Evolutionary conservation across 2,113 vertebrate species (phyloP).

Genomic region (Xiphorhynchus elegans): DNA sequence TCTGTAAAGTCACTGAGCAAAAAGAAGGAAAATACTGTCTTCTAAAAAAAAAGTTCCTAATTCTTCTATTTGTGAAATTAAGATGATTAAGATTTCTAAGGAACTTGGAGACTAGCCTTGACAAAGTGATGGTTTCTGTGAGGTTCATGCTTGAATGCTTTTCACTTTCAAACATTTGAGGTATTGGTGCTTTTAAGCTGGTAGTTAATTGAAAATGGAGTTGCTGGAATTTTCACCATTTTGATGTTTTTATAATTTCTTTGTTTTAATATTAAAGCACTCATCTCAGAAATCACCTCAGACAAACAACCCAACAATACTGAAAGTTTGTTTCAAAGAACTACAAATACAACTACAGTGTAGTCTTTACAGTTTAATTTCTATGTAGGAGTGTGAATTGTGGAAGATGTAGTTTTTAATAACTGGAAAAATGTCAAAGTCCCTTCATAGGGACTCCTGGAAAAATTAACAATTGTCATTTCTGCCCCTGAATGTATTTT

Average conservation of each 20-base stretch:
- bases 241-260: background rate
- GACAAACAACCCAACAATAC: background rate
- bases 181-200: background rate
- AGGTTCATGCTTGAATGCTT: background rate
- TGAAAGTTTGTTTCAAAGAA: background rate
- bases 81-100: background rate
- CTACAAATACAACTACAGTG: background rate
- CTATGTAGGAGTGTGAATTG: background rate
- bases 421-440: background rate
- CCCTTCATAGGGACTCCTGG: background rate
- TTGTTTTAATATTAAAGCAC: background rate
- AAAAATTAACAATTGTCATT: background rate
- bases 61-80: background rate
- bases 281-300: background rate
- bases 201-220: background rate
- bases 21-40: background rate
- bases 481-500: background rate
- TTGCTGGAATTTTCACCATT: background rate
- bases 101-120: background rate
- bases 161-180: background rate
- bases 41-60: background rate
- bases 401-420: background rate
- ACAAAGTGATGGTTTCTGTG: background rate
- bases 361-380: background rate
- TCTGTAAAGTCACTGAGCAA: background rate